Evolutionary conservation across 2,113 vertebrate genomes (phyloP).

Genomic region (Paratilapia polleni): DNA sequence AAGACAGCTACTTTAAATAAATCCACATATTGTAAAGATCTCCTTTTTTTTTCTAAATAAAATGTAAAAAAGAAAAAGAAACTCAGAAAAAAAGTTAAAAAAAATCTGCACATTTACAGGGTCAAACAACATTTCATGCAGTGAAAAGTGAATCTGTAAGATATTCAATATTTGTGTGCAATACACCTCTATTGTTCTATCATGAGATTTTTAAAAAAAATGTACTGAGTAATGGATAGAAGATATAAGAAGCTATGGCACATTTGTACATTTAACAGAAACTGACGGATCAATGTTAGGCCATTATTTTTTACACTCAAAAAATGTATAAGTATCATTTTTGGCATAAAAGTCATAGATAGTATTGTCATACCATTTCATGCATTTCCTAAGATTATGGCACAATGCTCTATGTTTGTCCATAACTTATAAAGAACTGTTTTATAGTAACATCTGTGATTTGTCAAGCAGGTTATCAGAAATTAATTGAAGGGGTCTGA

Average conservation of each 20-base stretch:
- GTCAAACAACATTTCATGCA: slow-evolving; percentile 52
- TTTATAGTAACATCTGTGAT: slow-evolving; percentile 32
- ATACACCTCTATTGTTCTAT: slow-evolving; percentile 2
- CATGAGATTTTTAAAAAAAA: neutral
- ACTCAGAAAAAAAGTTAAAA: neutral
- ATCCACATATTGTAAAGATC: slow-evolving; percentile 8
- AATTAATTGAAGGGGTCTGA: neutral
- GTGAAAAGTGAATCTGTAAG: neutral
- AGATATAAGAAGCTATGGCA: slow-evolving; percentile 47
- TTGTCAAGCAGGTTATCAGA: slow-evolving; percentile 42
- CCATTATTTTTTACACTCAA: neutral
- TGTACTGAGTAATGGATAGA: neutral
- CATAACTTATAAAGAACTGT: slow-evolving; percentile 10
- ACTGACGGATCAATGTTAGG: neutral
- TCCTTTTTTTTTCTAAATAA: neutral
- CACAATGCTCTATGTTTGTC: neutral
- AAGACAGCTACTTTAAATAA: slow-evolving; percentile 11
- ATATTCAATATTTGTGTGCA: neutral
- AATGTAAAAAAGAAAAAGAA: neutral
- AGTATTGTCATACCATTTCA: slow-evolving; percentile 55
- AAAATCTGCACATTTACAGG: slow-evolving; percentile 1
- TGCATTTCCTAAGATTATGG: slow-evolving; percentile 50
- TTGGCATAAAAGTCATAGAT: slow-evolving; percentile 50
- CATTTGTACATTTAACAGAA: slow-evolving; percentile 37
- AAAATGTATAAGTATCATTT: slow-evolving; percentile 54